A percentile compares a stretch with the other conserved stretches of the same genome.
phyloP scores from a whole-genome alignment of 2,888 invertebrate genomes.

The Metallyticus violacea region DNA sequence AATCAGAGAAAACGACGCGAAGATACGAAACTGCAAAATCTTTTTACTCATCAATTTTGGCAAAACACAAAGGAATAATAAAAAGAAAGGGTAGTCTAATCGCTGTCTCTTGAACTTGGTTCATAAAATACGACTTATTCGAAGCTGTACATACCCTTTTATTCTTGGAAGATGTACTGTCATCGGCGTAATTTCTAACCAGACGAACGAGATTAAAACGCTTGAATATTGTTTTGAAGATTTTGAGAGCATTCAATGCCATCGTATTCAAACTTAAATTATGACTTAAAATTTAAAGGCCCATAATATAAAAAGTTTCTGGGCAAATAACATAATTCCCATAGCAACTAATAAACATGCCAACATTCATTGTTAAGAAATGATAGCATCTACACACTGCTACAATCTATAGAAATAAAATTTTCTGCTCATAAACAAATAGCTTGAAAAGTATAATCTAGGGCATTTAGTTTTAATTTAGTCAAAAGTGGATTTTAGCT shows the following conservation, averaged over 20 bases:
- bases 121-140: neutral
- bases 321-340: neutral
- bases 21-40: too few relatives aligned
- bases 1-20: too few relatives aligned
- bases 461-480: too few relatives aligned
- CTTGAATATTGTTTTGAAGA: neutral
- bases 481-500: too few relatives aligned
- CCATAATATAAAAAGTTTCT: too few relatives aligned
- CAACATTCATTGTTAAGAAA: neutral
- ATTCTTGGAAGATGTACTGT: accelerated
- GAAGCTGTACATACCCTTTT: neutral
- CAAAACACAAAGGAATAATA: neutral
- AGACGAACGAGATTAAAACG: neutral
- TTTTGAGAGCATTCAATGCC: neutral
- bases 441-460: too few relatives aligned
- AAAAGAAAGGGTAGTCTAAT: neutral
- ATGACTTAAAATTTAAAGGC: neutral
- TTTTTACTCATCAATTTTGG: neutral
- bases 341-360: neutral
- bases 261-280: neutral
- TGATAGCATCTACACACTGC: too few relatives aligned
- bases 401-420: too few relatives aligned
- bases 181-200: neutral
- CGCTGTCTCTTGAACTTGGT: neutral
- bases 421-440: too few relatives aligned